Evolutionary conservation across 2,797 vertebrate genomes (phyloP), one percentile per base, ranked within the genome.

Genomic region (Malacoraja senta): DNA sequence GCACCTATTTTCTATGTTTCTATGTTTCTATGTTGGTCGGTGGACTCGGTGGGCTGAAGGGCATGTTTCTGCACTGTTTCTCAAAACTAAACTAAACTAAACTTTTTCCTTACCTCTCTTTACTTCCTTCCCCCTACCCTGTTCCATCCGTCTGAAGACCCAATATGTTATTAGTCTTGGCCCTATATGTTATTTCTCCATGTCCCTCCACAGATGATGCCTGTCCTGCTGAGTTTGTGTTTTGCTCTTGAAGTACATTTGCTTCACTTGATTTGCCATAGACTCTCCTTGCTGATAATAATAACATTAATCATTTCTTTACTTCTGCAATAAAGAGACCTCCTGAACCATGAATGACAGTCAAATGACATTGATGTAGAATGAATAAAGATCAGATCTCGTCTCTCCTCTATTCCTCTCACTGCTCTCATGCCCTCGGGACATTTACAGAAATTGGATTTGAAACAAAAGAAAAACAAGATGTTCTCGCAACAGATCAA

Each of bases 361-460:
- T 68, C 19, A 32, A 88, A 88, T 88, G 61, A 65, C 19, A 65
- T 88, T 35, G 63, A 68, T 68, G n/a, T 32, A 68, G 84, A 88
- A 68, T 88, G 84, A 35, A 68, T 88, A 68, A 88, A 88, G 84
- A 32, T 88, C 84, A 68, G 61, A 68, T 35, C n/a, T 8, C 65
- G n/a, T 68, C 84, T 35, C 8, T 35, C 35, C n/a, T 35, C 44
- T 53, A 4, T 68, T 88, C 9, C 63, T 15, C 19, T 88, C 63
- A 68, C n/a, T 35, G 84, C 84, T 88, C 63, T 88, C 84, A 88
- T 88, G 63, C 84, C 84, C 84, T 19, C 21, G 32, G 35, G 84
- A 88, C 84, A 88, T 68, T 88, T 88, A 8, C n/a, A 88, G 63
- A 68, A 88, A 35, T 13, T 88, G 84, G 84, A 88, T 88, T 88